Percentiles rank a stretch among this genome's conserved stretches.
phyloP scores from a whole-genome alignment of 2,113 vertebrate genomes.

The Periophthalmus modestus region DNA sequence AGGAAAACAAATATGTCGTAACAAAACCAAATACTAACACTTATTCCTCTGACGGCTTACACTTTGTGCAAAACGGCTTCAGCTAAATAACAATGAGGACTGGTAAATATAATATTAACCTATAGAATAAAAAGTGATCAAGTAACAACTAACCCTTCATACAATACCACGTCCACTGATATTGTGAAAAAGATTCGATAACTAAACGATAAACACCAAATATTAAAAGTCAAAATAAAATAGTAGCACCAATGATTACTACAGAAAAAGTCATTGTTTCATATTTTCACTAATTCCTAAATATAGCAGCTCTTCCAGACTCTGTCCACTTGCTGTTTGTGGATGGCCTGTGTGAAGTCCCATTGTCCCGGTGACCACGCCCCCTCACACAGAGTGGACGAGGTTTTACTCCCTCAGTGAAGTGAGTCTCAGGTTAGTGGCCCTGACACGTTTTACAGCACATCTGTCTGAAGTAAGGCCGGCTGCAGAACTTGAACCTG shows the following conservation, averaged over 20 bases:
- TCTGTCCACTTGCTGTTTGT: slow-evolving; percentile 24
- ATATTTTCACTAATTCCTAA: slow-evolving; percentile 31
- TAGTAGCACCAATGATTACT: slow-evolving; percentile 72
- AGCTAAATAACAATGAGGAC: slow-evolving; percentile 47
- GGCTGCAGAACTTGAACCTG: slow-evolving; percentile 98
- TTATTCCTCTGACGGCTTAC: slow-evolving; percentile 38
- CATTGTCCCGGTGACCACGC: slow-evolving; percentile 12
- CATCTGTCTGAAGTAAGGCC: slow-evolving; percentile 98
- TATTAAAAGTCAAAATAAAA: slow-evolving; percentile 39
- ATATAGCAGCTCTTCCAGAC: slow-evolving; percentile 49
- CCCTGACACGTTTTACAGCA: slow-evolving; percentile 99
- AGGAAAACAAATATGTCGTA: slow-evolving; percentile 24
- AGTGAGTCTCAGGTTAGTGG: slow-evolving; percentile 73
- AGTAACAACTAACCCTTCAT: slow-evolving; percentile 56
- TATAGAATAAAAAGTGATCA: slow-evolving; percentile 47
- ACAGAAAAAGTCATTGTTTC: slow-evolving; percentile 28
- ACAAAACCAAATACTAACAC: slow-evolving; percentile 36
- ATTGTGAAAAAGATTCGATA: slow-evolving; percentile 22
- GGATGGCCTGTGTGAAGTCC: slow-evolving; percentile 24
- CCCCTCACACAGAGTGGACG: slow-evolving; percentile 30
- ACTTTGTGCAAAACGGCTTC: slow-evolving; percentile 68
- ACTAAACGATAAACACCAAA: slow-evolving; percentile 42
- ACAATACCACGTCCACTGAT: not conserved
- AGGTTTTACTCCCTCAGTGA: slow-evolving; percentile 38
- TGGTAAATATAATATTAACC: slow-evolving; percentile 37